Percentiles rank a stretch among this genome's conserved stretches.
phyloP scores from a whole-genome alignment of 2,888 invertebrate species.

The Masnerella sp. region DNA sequence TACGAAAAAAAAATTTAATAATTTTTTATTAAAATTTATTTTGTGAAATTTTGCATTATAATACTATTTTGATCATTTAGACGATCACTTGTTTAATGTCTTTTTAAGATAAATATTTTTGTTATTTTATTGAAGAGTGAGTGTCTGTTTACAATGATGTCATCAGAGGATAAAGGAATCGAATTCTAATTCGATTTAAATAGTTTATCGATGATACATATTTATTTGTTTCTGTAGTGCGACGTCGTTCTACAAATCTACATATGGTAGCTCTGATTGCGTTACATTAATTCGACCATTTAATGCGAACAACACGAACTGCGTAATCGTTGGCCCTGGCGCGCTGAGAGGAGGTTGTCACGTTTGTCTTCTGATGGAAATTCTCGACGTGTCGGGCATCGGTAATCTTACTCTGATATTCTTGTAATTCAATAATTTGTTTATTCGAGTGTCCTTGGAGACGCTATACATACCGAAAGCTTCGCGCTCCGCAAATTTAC shows the following conservation, averaged over 20 bases:
- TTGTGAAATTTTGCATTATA: too few relatives aligned
- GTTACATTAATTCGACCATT: constrained; percentile 66
- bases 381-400: constrained; percentile 67
- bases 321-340: constrained; percentile 66
- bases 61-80: too few relatives aligned
- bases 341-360: constrained; percentile 64
- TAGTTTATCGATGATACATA: too few relatives aligned
- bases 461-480: constrained; percentile 37
- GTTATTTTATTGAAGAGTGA: too few relatives aligned
- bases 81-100: too few relatives aligned
- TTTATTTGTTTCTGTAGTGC: too few relatives aligned
- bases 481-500: constrained; percentile 8
- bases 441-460: constrained; percentile 42
- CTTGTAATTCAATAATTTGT: constrained; percentile 57
- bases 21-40: too few relatives aligned
- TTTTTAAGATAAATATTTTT: too few relatives aligned
- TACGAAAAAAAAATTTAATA: too few relatives aligned
- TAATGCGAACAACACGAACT: constrained; percentile 66
- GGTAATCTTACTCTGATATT: constrained; percentile 53
- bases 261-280: constrained; percentile 37
- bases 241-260: constrained; percentile 3
- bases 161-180: too few relatives aligned
- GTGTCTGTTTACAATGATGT: too few relatives aligned
- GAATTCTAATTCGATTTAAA: too few relatives aligned
- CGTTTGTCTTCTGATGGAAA: constrained; percentile 64